These are phyloP conservation scores for Acanthococcus lagerstroemiae DNA, from an alignment of 2,888 invertebrate species.

Conservation along the genomic window DNA sequence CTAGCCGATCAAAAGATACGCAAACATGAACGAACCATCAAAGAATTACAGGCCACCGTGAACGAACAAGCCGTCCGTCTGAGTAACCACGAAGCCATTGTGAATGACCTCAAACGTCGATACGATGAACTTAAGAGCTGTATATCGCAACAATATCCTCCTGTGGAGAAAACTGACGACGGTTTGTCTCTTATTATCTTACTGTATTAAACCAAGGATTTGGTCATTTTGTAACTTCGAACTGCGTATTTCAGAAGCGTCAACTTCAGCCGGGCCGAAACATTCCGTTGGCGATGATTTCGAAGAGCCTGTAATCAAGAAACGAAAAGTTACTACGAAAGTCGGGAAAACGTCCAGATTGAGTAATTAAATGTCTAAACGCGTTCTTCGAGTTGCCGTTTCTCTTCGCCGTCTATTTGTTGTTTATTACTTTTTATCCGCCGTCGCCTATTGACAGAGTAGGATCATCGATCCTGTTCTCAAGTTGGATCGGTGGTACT, in stretches of 20 bases:
- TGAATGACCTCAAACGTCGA: slow-evolving; percentile 13
- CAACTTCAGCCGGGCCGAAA: neutral
- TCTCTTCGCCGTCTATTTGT: too few relatives aligned
- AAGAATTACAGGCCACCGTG: slow-evolving; percentile 8
- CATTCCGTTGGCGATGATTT: neutral
- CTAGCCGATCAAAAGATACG: slow-evolving; percentile 2
- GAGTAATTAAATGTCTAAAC: too few relatives aligned
- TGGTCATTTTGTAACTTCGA: too few relatives aligned
- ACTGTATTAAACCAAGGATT: too few relatives aligned
- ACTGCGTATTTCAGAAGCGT: neutral
- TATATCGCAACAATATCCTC: neutral
- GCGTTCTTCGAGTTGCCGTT: too few relatives aligned
- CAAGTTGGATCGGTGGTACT: too few relatives aligned
- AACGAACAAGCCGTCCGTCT: slow-evolving; percentile 17
- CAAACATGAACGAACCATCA: slow-evolving; percentile 2
- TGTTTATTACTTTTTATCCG: too few relatives aligned
- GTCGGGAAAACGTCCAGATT: too few relatives aligned
- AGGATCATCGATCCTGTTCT: too few relatives aligned
- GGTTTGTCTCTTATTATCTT: too few relatives aligned
- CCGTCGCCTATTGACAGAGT: too few relatives aligned
- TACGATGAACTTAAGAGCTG: slow-evolving; percentile 13
- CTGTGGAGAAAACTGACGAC: neutral
- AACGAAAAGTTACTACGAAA: neutral
- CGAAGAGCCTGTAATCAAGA: neutral
- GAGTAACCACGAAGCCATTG: slow-evolving; percentile 4